Conservation (phyloP, 2,113 vertebrate genomes). For the Cynoglossus semilaevis region DNA sequence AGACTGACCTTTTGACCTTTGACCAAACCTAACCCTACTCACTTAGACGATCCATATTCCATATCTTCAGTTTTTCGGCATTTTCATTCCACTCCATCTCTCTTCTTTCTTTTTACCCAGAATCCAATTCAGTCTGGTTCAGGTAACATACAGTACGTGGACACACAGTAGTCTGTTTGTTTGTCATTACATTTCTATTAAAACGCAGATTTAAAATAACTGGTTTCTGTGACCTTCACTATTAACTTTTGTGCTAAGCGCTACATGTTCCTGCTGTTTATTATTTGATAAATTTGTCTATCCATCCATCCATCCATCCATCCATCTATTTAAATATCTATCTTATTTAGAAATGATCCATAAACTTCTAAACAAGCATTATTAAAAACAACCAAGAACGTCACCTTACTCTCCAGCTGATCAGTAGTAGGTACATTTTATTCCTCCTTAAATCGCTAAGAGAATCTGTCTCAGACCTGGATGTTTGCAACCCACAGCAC, state of each 20-base stretch:
- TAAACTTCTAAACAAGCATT: too few relatives aligned
- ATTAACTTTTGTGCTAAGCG: constrained; percentile 65
- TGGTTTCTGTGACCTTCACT: constrained; percentile 22
- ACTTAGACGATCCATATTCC: background rate
- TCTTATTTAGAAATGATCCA: too few relatives aligned
- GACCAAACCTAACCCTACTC: background rate
- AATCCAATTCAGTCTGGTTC: constrained; percentile 41
- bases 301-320: too few relatives aligned
- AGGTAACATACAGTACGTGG: constrained; percentile 35
- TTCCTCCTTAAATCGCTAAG: too few relatives aligned
- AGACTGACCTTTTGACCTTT: constrained; percentile 35
- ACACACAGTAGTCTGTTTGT: constrained; percentile 63
- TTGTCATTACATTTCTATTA: constrained; percentile 76
- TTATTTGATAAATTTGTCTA: constrained; percentile 8
- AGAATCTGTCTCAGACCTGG: too few relatives aligned
- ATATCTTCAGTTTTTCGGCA: background rate
- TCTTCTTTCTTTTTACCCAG: constrained; percentile 16
- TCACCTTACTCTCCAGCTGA: too few relatives aligned
- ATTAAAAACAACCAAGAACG: too few relatives aligned
- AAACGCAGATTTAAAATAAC: constrained; percentile 77
- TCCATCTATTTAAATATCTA: too few relatives aligned
- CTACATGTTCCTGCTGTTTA: constrained; percentile 36
- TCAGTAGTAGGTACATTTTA: too few relatives aligned
- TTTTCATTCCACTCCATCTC: constrained; percentile 4
- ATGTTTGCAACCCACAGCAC: background rate